Conservation (phyloP, 2,113 vertebrate species). For the Nyctereutes procyonoides region DNA sequence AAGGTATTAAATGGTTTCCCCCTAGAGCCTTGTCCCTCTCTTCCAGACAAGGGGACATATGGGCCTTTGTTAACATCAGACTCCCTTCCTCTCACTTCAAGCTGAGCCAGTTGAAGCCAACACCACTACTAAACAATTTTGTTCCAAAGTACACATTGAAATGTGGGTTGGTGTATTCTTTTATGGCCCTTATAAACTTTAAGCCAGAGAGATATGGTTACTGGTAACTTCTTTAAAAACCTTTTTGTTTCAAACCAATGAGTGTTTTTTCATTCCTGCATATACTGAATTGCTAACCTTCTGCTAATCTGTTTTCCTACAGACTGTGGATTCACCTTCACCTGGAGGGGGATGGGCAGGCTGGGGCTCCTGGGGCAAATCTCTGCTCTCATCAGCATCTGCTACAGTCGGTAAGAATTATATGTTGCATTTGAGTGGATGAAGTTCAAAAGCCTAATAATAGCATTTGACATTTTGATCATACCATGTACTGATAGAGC, state of each 20-base stretch:
- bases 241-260: conserved; percentile 26
- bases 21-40: background rate
- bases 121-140: background rate
- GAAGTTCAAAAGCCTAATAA: background rate
- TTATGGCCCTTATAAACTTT: conserved; percentile 28
- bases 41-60: background rate
- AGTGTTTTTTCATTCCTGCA: background rate
- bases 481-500: background rate
- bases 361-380: conserved; percentile 98
- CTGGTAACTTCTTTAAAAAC: background rate
- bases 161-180: background rate
- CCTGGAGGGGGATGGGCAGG: conserved; percentile 86
- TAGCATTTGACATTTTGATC: background rate
- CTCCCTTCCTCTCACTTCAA: background rate
- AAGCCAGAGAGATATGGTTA: background rate
- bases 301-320: conserved; percentile 52
- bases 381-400: conserved; percentile 94
- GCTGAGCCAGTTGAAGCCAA: background rate
- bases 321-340: conserved; percentile 80
- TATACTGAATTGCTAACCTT: conserved; percentile 52
- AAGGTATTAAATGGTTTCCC: background rate
- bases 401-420: conserved; percentile 92
- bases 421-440: background rate
- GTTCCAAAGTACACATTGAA: conserved; percentile 41
- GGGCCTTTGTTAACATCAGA: background rate